phyloP scores from a whole-genome alignment of 2,797 vertebrate genomes.

The Leptodactylus fallax region DNA sequence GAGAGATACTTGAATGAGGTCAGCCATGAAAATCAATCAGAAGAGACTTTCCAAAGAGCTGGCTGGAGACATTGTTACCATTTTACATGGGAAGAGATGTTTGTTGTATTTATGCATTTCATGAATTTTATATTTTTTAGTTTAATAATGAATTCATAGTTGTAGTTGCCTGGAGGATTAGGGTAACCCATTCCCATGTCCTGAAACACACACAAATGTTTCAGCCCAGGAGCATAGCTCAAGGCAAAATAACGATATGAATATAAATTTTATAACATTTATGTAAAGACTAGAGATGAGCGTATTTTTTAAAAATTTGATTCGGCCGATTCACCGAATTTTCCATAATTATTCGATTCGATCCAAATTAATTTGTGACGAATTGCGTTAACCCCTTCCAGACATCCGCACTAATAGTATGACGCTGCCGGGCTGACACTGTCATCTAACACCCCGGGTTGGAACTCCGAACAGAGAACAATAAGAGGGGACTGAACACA shows the following conservation, averaged over 20 bases:
- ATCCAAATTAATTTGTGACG: no score
- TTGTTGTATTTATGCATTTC: not conserved
- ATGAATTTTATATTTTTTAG: not conserved
- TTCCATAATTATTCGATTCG: no score
- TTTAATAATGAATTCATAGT: not conserved
- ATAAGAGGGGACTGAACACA: no score
- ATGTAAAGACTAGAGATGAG: no score
- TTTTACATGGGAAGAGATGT: not conserved
- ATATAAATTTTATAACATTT: no score
- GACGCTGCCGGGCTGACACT: no score
- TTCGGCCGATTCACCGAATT: no score
- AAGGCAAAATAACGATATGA: not conserved
- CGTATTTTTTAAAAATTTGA: no score
- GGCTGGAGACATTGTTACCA: not conserved
- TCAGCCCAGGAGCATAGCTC: not conserved
- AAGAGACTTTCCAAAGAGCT: not conserved
- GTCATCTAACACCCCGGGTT: no score
- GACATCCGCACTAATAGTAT: no score
- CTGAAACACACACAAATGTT: not conserved
- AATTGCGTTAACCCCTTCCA: no score
- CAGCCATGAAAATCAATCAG: slow-evolving; percentile 27
- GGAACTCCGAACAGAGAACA: no score
- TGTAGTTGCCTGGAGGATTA: not conserved
- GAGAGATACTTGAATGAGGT: slow-evolving; percentile 14
- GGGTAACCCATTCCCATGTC: not conserved